Conservation (phyloP, 2,888 invertebrate genomes). For the Macrophya annulata region DNA sequence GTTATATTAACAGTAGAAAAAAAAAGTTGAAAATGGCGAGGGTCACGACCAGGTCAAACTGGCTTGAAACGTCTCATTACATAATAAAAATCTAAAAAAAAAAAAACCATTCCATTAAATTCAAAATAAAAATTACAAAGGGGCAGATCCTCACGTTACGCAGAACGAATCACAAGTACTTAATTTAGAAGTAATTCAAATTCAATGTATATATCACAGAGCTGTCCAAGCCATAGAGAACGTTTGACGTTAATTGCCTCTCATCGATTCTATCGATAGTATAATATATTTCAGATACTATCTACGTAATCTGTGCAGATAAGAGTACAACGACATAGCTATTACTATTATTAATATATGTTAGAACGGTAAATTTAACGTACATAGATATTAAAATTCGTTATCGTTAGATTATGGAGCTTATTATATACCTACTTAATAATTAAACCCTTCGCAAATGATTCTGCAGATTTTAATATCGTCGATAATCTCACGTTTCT, state of each 20-base stretch:
- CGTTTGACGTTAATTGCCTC: not conserved
- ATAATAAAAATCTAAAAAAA: not conserved
- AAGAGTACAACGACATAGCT: too few species aligned
- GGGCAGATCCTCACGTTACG: not conserved
- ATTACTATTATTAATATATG: not conserved
- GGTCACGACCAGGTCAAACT: too few species aligned
- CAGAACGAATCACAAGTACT: not conserved
- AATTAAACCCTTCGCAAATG: not conserved
- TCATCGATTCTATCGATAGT: slow-evolving; percentile 4
- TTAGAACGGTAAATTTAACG: not conserved
- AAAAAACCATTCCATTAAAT: too few species aligned
- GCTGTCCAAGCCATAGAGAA: not conserved
- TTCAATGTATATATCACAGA: slow-evolving; percentile 1
- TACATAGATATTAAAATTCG: not conserved
- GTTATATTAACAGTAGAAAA: too few species aligned
- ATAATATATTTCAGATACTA: not conserved
- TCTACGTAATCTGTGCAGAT: too few species aligned
- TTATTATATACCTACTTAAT: not conserved
- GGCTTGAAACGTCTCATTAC: too few species aligned
- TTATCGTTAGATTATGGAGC: not conserved
- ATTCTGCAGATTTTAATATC: not conserved
- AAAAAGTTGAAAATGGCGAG: too few species aligned
- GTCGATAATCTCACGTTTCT: not conserved
- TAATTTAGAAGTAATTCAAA: slow-evolving; percentile 2
- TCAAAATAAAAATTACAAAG: not conserved